Base-by-base conservation (phyloP, 2,797 vertebrate species). In the Heterohyrax brucei region DNA sequence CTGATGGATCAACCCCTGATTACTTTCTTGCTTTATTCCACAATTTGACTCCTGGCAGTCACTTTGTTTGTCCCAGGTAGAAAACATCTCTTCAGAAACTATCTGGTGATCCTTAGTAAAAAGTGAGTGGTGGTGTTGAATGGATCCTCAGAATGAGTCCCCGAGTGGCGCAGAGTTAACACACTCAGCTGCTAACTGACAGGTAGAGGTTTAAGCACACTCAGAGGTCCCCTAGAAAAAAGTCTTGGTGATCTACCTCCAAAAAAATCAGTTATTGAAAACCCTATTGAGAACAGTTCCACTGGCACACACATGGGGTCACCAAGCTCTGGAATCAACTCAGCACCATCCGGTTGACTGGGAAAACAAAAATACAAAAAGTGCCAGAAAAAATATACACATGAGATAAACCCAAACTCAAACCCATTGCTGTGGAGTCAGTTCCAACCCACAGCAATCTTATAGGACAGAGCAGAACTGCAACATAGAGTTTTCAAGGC, bases 301-400 rank as follows among this genome's bases (percentile, higher is more conserved):
- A 70, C 13, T 16, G 68, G n/a, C 12, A 33, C 30, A 70, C 16
- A 18, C 68, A n/a, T 70, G 68, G 14, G 30, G 68, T 70, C 68
- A 70, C 68, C 68, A 18, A 14, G 30, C 68, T n/a, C 7, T 70
- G 68, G 66, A 68, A 68, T 68, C 66, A 70, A 70, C n/a, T 70
- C n/a, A 70, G 28, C 33, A n/a, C 7, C 68, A 70, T 5, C 68
- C 33, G n/a, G 68, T 70, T 70, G 30, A 70, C 30, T 33, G 30
- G 30, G n/a, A 70, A 70, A 68, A 14, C 7, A 50, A 48, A 77
- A 88, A 88, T 77, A 78, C 3, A 91, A 30, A 61, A 72, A 77
- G 92, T 70, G 24, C 64, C 72, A 73, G 61, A 83, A 87, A 87
- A 95, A 68, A 39, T 39, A 53, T 53, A 53, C 13, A 53, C 13